Evolutionary conservation across 1,140 invertebrate species (phyloP).

Genomic region (Radopholus similis): DNA sequence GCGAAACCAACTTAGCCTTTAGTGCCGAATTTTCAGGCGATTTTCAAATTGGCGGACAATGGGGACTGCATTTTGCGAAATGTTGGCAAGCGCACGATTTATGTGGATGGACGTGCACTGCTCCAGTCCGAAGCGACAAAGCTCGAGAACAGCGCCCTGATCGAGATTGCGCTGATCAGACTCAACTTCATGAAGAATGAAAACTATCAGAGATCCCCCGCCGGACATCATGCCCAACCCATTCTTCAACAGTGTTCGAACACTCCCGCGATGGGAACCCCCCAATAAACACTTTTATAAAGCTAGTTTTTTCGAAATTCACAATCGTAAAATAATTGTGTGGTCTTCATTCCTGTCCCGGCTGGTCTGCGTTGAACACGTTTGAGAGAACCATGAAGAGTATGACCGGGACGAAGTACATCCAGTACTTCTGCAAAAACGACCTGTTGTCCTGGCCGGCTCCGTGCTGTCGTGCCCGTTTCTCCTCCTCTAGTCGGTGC

Average conservation of each 20-base stretch:
- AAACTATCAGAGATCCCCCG: conserved; percentile 34
- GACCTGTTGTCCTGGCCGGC: conserved; percentile 50
- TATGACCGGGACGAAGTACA: conserved; percentile 60
- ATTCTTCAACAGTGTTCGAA: no score
- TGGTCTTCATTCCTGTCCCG: no score
- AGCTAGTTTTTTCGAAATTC: no score
- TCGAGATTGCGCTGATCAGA: conserved; percentile 71
- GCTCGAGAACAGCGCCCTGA: conserved; percentile 76
- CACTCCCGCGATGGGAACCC: no score
- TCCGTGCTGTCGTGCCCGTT: conserved; percentile 53
- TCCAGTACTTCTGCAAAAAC: conserved; percentile 47
- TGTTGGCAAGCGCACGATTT: conserved; percentile 88
- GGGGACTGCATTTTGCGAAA: conserved; percentile 90
- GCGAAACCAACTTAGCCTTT: conserved; percentile 73
- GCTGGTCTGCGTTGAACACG: no score
- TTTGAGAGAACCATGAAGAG: conserved; percentile 53
- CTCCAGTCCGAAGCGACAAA: conserved; percentile 12
- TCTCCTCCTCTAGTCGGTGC: conserved; percentile 53
- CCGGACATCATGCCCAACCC: no score
- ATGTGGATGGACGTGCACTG: conserved; percentile 84
- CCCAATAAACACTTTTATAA: no score
- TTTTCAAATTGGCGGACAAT: conserved; percentile 81
- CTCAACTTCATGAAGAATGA: conserved; percentile 43
- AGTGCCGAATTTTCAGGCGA: conserved; percentile 1
- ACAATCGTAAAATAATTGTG: no score